phyloP scores from a whole-genome alignment of 2,888 invertebrate species.

The Tipula helvola region DNA sequence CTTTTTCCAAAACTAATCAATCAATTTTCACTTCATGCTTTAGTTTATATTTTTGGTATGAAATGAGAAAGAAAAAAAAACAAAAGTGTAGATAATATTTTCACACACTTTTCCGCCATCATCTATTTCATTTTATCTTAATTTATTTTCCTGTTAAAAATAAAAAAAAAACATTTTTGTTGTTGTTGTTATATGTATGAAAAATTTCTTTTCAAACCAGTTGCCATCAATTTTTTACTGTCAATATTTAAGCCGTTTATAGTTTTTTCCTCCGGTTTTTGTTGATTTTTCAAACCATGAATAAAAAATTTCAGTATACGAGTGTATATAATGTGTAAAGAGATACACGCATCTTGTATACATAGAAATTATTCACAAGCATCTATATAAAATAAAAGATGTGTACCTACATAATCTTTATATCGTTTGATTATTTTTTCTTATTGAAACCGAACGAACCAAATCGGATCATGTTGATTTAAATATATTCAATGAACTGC shows the following conservation, averaged over 20 bases:
- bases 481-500: slow-evolving; percentile 1
- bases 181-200: neutral
- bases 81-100: neutral
- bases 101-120: slow-evolving; percentile 6
- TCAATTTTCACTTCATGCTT: neutral
- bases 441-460: neutral
- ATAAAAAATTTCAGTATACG: neutral
- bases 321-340: neutral
- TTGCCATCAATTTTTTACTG: slow-evolving; percentile 9
- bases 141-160: neutral
- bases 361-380: neutral
- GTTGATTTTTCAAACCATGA: slow-evolving; percentile 7
- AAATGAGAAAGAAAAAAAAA: neutral
- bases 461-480: neutral
- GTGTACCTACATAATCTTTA: neutral
- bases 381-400: neutral
- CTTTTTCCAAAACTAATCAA: neutral
- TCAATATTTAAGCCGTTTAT: slow-evolving; percentile 10
- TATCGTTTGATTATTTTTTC: neutral
- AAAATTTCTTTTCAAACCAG: slow-evolving; percentile 8
- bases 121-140: slow-evolving; percentile 6
- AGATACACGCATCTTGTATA: neutral
- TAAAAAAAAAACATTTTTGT: neutral
- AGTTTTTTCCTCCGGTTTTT: slow-evolving; percentile 4
- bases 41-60: neutral